Conservation (phyloP, 2,888 invertebrate species). For the Ashinkailepas kermadecensis region DNA sequence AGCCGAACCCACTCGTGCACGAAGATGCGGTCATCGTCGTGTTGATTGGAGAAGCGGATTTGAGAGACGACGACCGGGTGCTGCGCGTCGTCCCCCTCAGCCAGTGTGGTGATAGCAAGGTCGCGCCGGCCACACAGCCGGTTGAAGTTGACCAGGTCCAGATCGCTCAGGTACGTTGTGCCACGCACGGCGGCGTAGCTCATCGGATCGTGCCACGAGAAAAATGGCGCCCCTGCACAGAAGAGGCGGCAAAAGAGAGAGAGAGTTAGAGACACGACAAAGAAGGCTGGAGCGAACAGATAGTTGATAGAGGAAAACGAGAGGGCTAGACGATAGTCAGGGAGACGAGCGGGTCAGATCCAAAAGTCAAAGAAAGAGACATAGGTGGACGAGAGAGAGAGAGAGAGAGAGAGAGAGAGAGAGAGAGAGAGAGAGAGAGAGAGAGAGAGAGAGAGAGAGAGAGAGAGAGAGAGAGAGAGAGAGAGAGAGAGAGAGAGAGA, state of each 20-base stretch:
- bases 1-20: constrained; percentile 21
- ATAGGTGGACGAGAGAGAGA: too few relatives aligned
- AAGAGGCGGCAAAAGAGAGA: constrained; percentile 8
- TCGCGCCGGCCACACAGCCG: constrained; percentile 25
- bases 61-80: constrained; percentile 27
- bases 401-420: too few relatives aligned
- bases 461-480: too few relatives aligned
- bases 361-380: too few relatives aligned
- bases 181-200: constrained; percentile 28
- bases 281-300: too few relatives aligned
- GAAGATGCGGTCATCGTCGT: constrained; percentile 25
- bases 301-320: too few relatives aligned
- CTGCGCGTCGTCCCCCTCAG: constrained; percentile 27
- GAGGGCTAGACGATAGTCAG: too few relatives aligned
- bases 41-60: constrained; percentile 25
- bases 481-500: too few relatives aligned
- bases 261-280: too few relatives aligned
- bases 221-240: constrained; percentile 27
- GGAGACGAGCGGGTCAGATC: too few relatives aligned
- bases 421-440: too few relatives aligned
- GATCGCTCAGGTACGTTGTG: constrained; percentile 23
- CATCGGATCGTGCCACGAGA: constrained; percentile 23
- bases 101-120: constrained; percentile 28
- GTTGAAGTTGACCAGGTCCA: constrained; percentile 25
- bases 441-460: too few relatives aligned